phyloP scores from a whole-genome alignment of 2,113 vertebrate genomes.

The Oreochromis tanganicae region DNA sequence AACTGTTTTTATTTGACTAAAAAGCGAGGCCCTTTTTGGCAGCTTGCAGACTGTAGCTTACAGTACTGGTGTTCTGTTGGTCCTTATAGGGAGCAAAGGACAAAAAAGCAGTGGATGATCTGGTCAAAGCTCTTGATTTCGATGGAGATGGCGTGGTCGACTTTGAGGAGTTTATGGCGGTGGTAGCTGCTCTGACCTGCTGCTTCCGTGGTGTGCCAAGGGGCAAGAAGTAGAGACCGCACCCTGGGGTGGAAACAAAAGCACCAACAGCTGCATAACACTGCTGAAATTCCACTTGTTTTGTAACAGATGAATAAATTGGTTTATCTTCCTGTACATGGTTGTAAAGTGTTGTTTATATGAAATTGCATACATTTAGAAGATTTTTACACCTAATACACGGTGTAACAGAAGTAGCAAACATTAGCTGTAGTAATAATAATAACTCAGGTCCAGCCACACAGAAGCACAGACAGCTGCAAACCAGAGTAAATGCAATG shows the following conservation, averaged over 20 bases:
- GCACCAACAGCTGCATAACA: rapidly evolving
- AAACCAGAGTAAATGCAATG: not conserved
- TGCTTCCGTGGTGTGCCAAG: not conserved
- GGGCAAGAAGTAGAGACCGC: not conserved
- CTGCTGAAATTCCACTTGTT: not conserved
- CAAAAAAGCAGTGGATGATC: not conserved
- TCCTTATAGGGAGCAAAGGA: constrained; percentile 28
- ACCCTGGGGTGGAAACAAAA: not conserved
- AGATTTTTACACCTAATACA: not conserved
- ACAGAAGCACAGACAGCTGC: not conserved
- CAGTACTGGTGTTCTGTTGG: not conserved
- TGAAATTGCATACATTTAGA: not conserved
- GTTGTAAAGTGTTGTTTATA: not conserved
- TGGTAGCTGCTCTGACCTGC: constrained; percentile 50
- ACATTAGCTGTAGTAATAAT: not conserved
- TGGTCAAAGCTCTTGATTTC: constrained; percentile 66
- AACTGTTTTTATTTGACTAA: not conserved
- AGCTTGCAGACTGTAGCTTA: not conserved
- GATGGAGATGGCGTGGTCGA: constrained; percentile 60
- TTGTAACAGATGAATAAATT: constrained; percentile 5
- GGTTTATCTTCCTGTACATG: not conserved
- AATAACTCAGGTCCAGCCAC: not conserved
- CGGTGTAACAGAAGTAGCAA: not conserved
- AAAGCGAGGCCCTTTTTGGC: not conserved
- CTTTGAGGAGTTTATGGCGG: constrained; percentile 71